Evolutionary conservation across 2,113 vertebrate genomes (phyloP).

Genomic region (Xenopus borealis): DNA sequence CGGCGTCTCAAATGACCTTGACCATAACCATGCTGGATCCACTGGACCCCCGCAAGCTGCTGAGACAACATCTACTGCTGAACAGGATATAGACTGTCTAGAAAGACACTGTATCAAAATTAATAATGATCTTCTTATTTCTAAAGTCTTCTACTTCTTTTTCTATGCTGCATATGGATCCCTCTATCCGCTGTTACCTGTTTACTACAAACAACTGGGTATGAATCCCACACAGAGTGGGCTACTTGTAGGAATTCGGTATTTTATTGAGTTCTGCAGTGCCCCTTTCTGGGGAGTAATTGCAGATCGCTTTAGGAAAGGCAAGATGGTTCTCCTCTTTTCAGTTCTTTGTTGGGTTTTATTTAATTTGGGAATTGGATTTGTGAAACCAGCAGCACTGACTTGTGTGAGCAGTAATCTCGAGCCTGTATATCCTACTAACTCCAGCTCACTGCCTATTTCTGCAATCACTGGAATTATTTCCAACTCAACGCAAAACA

Average conservation of each 20-base stretch:
- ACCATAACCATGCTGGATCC: slow-evolving; percentile 44
- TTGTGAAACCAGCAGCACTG: slow-evolving; percentile 86
- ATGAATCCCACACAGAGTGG: slow-evolving; percentile 90
- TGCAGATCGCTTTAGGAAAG: slow-evolving; percentile 90
- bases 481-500: slow-evolving; percentile 34
- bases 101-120: slow-evolving; percentile 83
- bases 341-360: slow-evolving; percentile 92
- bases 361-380: slow-evolving; percentile 91
- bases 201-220: slow-evolving; percentile 95
- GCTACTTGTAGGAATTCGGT: slow-evolving; percentile 89
- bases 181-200: slow-evolving; percentile 85
- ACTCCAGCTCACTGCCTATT: slow-evolving; percentile 54
- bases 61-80: slow-evolving; percentile 50
- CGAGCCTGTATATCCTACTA: slow-evolving; percentile 60
- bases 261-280: slow-evolving; percentile 98
- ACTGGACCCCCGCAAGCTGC: slow-evolving; percentile 53
- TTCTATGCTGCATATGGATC: slow-evolving; percentile 96
- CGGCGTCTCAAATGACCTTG: slow-evolving; percentile 62
- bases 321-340: slow-evolving; percentile 88
- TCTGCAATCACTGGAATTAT: slow-evolving; percentile 1
- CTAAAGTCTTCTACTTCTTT: slow-evolving; percentile 97
- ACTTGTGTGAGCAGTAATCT: slow-evolving; percentile 69
- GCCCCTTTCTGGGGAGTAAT: slow-evolving; percentile 97
- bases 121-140: slow-evolving; percentile 86
- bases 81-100: slow-evolving; percentile 77